Conservation (phyloP, 1,140 invertebrate species). For the Ladona fulva region DNA sequence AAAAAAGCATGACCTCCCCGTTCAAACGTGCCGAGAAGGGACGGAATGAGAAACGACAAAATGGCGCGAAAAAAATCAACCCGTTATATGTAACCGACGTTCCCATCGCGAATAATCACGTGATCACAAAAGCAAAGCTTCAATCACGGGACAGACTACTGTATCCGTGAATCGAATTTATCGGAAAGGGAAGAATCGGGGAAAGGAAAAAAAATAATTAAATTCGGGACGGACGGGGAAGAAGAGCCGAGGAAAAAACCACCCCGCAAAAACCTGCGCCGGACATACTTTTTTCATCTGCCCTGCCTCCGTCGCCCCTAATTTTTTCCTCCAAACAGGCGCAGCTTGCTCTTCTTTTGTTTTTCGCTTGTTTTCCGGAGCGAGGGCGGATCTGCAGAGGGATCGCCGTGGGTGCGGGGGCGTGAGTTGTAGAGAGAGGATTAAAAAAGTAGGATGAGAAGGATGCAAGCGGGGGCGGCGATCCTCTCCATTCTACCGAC, state of each 20-base stretch:
- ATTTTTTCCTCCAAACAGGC: constrained; percentile 3
- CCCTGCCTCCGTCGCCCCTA: neutral
- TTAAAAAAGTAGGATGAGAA: neutral
- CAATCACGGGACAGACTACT: neutral
- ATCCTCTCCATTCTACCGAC: neutral
- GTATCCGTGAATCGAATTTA: neutral
- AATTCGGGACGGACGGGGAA: too few species aligned
- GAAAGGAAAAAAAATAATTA: too few species aligned
- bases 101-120: neutral
- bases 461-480: neutral
- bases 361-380: constrained; percentile 8
- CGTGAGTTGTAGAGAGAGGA: neutral
- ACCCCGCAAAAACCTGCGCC: neutral
- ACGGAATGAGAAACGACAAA: neutral
- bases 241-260: too few species aligned
- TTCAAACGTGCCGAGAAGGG: neutral
- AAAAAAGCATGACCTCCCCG: too few species aligned
- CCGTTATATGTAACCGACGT: neutral
- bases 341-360: neutral
- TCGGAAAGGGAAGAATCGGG: neutral
- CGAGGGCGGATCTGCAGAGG: neutral
- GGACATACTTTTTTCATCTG: neutral
- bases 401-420: neutral
- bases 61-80: neutral
- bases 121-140: neutral